These are phyloP conservation scores for human DNA, from an alignment of 2,113 vertebrate species.

Conservation along the genomic window DNA sequence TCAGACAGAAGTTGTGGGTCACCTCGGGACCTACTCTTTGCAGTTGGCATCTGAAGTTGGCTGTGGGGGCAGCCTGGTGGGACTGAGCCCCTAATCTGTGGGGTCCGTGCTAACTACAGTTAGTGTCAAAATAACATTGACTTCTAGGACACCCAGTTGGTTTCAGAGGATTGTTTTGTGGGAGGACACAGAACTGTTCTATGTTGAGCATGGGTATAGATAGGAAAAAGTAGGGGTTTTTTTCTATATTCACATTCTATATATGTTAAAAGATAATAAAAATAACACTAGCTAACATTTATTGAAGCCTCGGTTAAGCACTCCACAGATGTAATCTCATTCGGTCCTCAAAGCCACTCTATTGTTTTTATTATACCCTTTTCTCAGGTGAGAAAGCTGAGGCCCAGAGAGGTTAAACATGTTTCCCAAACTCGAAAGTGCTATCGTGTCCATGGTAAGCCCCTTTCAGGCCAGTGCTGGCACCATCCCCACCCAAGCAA, in stretches of 20 bases:
- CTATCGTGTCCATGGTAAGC: background rate
- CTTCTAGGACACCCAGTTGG: background rate
- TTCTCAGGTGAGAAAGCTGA: background rate
- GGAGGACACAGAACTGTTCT: background rate
- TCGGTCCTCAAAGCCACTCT: background rate
- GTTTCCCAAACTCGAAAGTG: background rate
- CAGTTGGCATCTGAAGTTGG: background rate
- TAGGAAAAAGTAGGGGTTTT: background rate
- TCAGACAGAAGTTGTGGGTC: background rate
- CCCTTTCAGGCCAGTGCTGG: background rate
- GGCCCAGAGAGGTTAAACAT: background rate
- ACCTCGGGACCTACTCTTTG: background rate
- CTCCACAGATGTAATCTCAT: background rate
- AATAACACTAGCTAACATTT: background rate
- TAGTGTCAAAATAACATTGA: background rate
- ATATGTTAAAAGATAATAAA: background rate
- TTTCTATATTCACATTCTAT: background rate
- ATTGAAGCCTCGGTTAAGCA: background rate
- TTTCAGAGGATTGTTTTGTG: no score
- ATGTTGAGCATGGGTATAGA: background rate
- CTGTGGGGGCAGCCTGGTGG: background rate
- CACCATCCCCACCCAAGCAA: accelerated
- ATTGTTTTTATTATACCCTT: background rate
- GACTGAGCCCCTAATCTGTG: background rate
- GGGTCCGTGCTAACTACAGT: background rate